Evolutionary conservation across 2,888 invertebrate species (phyloP).

Genomic region (Caenorhabditis sp.): DNA sequence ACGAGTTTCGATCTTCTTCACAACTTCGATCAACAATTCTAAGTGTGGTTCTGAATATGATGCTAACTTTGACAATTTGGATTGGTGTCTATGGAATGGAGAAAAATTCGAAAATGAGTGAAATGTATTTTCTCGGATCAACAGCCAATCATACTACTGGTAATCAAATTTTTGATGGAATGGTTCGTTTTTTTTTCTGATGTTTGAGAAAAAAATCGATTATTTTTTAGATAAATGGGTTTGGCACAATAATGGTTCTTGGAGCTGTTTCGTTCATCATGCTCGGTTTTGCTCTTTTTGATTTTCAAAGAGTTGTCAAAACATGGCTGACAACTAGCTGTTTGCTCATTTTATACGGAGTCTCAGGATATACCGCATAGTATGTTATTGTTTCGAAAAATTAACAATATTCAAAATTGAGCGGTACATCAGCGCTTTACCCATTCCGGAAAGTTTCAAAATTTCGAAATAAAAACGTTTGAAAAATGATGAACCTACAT

Average conservation of each 20-base stretch:
- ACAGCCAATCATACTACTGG: slow-evolving; percentile 46
- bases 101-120: slow-evolving; percentile 33
- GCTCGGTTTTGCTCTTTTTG: slow-evolving; percentile 55
- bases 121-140: slow-evolving; percentile 42
- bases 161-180: slow-evolving; percentile 46
- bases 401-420: no score
- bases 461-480: no score
- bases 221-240: slow-evolving; percentile 54
- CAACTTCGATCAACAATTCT: slow-evolving; percentile 36
- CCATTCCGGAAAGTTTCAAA: no score
- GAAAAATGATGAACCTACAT: no score
- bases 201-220: no score
- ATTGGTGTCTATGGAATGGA: slow-evolving; percentile 52
- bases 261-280: slow-evolving; percentile 56
- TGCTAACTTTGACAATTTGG: slow-evolving; percentile 54
- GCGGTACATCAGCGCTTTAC: no score
- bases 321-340: slow-evolving; percentile 56
- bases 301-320: slow-evolving; percentile 51
- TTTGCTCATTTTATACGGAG: slow-evolving; percentile 52
- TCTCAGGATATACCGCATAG: slow-evolving; percentile 46
- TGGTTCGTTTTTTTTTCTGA: no score
- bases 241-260: slow-evolving; percentile 47
- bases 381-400: no score
- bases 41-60: slow-evolving; percentile 53
- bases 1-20: not conserved